Base-by-base conservation (phyloP, 2,888 invertebrate species). In the Alviniconcha strummeri region DNA sequence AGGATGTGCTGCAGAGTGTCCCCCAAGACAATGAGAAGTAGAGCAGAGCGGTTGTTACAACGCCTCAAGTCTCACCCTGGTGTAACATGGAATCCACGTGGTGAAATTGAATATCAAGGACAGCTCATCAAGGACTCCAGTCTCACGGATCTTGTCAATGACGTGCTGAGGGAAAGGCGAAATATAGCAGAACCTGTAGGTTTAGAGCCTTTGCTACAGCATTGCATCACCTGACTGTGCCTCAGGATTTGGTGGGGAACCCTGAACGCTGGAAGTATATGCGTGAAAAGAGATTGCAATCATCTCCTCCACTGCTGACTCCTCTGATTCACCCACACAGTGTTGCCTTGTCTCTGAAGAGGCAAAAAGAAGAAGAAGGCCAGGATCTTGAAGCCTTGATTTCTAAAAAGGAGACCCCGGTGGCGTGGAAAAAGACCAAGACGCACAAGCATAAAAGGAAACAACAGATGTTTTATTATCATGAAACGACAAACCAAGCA, bases 361-460 rank as follows among this genome's bases (percentile, higher is more conserved):
- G 64, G 64, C 64, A 64, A 64, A 64, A 64, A 15, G n/a, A 9
- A 0, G 8, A 19, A 76, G 52, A 64, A 64, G 64, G 64, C 64
- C 64, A 64, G 64, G 64, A 64, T 64, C 64, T 64, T 64, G 64
- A 64, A 64, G 64, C 64, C 64, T 64, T 64, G 64, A 64, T 64
- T 64, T 64, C 64, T 64, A 4, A 64, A 64, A 64, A 64, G 64
- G 64, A 64, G 64, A 64, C 64, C 64, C 64, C 15, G 4, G 64
- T 64, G 64, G 64, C 64, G 64, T 64, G 64, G 64, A 64, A 64
- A 4, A 64, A 64, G 64, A 64, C 64, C 64, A 64, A 64, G 64
- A 64, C 64, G 64, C 64, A 64, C 64, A 64, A 64, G 4, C 64
- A 64, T 64, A 64, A 64, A 64, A 64, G 64, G 64, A 64, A 64